Evolutionary conservation across 2,797 vertebrate species (phyloP).

Genomic region (Uromys caudimaculatus): DNA sequence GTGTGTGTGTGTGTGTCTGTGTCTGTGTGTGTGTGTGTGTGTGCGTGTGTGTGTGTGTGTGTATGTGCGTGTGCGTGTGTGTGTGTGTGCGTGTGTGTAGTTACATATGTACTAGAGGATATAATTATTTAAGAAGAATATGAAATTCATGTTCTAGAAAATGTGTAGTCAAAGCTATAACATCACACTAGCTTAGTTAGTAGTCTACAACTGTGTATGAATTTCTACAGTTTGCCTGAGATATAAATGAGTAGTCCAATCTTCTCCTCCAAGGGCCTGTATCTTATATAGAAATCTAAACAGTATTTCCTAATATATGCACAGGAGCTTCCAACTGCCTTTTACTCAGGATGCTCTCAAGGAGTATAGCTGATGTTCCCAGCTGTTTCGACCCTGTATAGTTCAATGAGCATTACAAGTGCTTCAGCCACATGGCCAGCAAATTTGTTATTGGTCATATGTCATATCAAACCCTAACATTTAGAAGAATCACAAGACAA

Average conservation of each 20-base stretch:
- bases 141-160: constrained; percentile 7
- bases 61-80: background rate
- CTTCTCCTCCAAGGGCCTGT: background rate
- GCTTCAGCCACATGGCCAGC: background rate
- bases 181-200: background rate
- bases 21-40: background rate
- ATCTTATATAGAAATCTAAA: background rate
- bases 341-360: background rate
- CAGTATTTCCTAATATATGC: background rate
- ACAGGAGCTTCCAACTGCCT: background rate
- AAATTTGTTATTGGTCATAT: background rate
- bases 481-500: background rate
- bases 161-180: background rate
- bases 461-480: background rate
- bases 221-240: background rate
- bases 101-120: background rate
- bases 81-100: background rate
- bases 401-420: background rate
- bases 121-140: constrained; percentile 37
- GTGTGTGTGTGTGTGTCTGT: background rate
- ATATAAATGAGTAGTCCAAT: constrained; percentile 11
- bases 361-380: background rate
- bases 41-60: background rate
- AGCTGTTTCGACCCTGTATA: background rate
- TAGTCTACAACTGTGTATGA: background rate